phyloP scores from a whole-genome alignment of 2,888 invertebrate genomes.

The Eupithecia pulchellata region DNA sequence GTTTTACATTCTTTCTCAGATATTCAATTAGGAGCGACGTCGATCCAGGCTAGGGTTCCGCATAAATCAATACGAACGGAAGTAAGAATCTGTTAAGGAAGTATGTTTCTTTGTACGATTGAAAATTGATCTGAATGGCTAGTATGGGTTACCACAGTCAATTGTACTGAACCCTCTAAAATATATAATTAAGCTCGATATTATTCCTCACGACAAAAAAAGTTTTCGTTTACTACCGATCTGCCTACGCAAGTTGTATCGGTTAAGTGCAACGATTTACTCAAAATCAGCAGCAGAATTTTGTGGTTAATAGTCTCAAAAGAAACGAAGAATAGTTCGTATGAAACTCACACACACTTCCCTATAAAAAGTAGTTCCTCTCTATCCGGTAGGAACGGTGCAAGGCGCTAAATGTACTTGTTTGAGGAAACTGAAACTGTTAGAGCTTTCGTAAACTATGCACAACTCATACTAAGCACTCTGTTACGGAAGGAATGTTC shows the following conservation, averaged over 20 bases:
- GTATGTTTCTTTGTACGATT: conserved; percentile 21
- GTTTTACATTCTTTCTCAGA: conserved; percentile 38
- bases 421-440: neutral
- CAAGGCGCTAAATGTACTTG: neutral
- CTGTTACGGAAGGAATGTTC: conserved; percentile 4
- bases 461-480: neutral
- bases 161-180: no score
- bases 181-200: no score
- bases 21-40: conserved; percentile 40
- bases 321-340: neutral
- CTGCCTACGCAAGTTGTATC: neutral
- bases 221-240: conserved; percentile 1
- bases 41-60: conserved; percentile 23
- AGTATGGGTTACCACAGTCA: conserved; percentile 7
- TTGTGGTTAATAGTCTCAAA: neutral
- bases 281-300: neutral
- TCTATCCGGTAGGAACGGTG: neutral
- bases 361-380: neutral
- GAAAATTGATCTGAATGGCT: conserved; percentile 25
- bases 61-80: conserved; percentile 37
- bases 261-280: neutral
- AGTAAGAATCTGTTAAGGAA: conserved; percentile 24
- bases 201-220: no score
- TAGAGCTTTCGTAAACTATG: neutral
- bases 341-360: neutral